Percentiles rank a stretch among this genome's conserved stretches.
Conservation (phyloP, 2,888 invertebrate genomes). For the Pharmacophagus antenor region DNA sequence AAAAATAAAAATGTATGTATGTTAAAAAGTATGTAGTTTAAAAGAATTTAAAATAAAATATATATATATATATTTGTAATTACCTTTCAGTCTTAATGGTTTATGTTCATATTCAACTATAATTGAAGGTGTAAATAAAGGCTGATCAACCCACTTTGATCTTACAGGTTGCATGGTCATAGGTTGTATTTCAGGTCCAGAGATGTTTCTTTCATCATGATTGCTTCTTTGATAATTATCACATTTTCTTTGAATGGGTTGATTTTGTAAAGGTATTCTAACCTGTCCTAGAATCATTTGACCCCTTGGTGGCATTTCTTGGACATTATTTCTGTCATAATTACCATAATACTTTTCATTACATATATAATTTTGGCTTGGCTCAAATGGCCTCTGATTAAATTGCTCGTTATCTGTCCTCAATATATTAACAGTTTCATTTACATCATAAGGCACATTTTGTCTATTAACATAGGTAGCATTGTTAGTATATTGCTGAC, state of each 20-base stretch:
- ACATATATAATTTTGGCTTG: constrained; percentile 33
- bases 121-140: constrained; percentile 77
- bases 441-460: constrained; percentile 38
- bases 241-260: constrained; percentile 37
- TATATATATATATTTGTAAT: too few relatives aligned
- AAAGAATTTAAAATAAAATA: too few relatives aligned
- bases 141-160: constrained; percentile 67
- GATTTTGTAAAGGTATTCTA: constrained; percentile 41
- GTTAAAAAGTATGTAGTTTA: too few relatives aligned
- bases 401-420: constrained; percentile 35
- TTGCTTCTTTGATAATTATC: constrained; percentile 40
- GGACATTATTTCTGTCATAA: constrained; percentile 43
- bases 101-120: constrained; percentile 88
- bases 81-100: constrained; percentile 78
- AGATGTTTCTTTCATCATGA: constrained; percentile 35
- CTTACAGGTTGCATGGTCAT: constrained; percentile 34
- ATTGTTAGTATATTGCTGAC: constrained; percentile 33
- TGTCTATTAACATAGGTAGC: constrained; percentile 46
- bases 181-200: constrained; percentile 28
- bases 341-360: constrained; percentile 49
- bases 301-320: constrained; percentile 33
- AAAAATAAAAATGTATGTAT: too few relatives aligned
- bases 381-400: constrained; percentile 34
- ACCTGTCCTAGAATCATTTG: constrained; percentile 39
- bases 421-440: background rate